Base-by-base conservation (phyloP, 1,140 invertebrate species). In the Brachionus rubens region DNA sequence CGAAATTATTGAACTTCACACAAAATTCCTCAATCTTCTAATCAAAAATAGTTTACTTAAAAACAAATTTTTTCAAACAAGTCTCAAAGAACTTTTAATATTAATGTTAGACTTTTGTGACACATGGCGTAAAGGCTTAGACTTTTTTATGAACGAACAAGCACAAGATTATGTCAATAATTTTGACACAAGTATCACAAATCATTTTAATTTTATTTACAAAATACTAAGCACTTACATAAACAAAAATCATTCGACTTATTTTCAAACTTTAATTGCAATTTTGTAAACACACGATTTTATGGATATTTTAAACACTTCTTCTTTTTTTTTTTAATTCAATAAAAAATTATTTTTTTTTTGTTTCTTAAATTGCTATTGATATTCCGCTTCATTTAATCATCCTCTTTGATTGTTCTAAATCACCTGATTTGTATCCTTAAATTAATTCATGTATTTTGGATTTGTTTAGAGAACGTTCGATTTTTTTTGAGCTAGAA, bases 1-100 rank as follows among this genome's bases (percentile, higher is more conserved):
- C 30, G 46, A 72, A 36, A 72, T 72, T 50, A 26, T 72, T 2
- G 68, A 54, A 7, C 33, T 72, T 9, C 68, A 72, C 30, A 9
- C n/a, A 5, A 72, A 19, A 33, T 50, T 54, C 50, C 24, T 72
- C 9, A 28, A 72, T 10, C 6, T 36, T 14, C 33, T 72, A 48
- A 19, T 28, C 33, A 72, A 72, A 46, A 72, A 41, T 40, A 50
- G 68, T 16, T 40, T 72, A 33, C 46, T 72, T 7, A 72, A 72
- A 33, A 72, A 72, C 46, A 72, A 72, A 41, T 54, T 41, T 36
- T 72, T 72, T 72, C 68, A 72, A 50, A 33, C 50, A 36, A 72
- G 68, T 52, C 28, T 72, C 16, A 19, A 41, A 28, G 36, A 72
- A 50, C 2, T 72, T n/a, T 72, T 72, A 14, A 33, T 9, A 10